Conservation (phyloP, 2,113 vertebrate species). For the Meles meles region DNA sequence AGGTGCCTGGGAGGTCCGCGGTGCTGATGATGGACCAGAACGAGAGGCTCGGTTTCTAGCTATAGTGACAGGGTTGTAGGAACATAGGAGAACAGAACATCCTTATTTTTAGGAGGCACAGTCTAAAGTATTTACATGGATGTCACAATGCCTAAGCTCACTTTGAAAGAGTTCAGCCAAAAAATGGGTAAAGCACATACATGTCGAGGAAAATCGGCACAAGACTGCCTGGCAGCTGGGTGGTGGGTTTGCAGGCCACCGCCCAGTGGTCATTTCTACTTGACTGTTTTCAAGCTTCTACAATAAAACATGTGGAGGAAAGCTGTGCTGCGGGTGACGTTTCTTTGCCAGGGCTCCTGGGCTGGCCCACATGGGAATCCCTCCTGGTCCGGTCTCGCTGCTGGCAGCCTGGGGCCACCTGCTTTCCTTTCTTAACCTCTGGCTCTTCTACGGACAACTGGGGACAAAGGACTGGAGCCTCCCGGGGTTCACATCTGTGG, state of each 20-base stretch:
- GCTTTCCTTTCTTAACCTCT: too few species aligned
- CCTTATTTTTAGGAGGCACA: neutral
- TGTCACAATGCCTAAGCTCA: too few species aligned
- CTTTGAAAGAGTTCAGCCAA: too few species aligned
- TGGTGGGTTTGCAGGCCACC: too few species aligned
- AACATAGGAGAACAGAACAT: fast-evolving
- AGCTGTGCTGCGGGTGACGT: fast-evolving
- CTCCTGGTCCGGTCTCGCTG: too few species aligned
- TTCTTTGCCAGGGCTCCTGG: neutral
- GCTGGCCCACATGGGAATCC: neutral
- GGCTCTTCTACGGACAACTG: neutral
- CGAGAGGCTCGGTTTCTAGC: neutral
- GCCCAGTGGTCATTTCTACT: too few species aligned
- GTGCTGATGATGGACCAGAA: fast-evolving
- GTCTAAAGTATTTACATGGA: neutral
- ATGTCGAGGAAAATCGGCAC: fast-evolving
- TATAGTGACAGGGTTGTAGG: fast-evolving
- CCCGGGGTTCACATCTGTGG: neutral
- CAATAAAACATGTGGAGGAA: too few species aligned
- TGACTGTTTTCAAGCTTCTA: too few species aligned
- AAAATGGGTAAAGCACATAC: too few species aligned
- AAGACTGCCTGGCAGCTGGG: fast-evolving
- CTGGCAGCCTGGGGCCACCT: too few species aligned
- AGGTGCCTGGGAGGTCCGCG: too few species aligned
- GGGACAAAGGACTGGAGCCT: neutral